Conservation (phyloP, 2,113 vertebrate genomes). For the Peucedramus taeniatus region DNA sequence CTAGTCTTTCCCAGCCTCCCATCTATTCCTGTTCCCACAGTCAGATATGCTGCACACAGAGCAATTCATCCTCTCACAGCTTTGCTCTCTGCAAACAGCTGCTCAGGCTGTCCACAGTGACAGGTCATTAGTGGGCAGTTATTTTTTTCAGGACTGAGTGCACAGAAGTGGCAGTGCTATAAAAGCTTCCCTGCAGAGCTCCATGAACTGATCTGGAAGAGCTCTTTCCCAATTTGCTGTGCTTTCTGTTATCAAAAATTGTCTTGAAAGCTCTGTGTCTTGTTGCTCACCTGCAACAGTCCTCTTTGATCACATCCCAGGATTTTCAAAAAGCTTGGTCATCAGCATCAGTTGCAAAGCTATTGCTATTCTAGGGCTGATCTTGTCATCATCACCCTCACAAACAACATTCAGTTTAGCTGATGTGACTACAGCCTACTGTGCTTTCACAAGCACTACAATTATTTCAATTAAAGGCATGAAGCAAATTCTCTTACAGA, state of each 20-base stretch:
- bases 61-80: constrained; percentile 36
- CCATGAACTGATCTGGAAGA: neutral
- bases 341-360: neutral
- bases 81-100: constrained; percentile 27
- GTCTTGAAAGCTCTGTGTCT: neutral
- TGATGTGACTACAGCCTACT: neutral
- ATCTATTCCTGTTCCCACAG: constrained; percentile 58
- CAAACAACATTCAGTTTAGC: constrained; percentile 12
- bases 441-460: neutral
- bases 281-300: neutral
- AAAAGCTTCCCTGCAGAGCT: neutral
- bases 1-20: neutral
- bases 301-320: neutral
- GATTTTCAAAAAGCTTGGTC: neutral
- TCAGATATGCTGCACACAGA: constrained; percentile 11
- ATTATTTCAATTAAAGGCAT: neutral
- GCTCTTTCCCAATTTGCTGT: neutral
- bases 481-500: neutral
- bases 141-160: neutral
- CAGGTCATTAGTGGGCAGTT: constrained; percentile 51
- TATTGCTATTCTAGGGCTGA: neutral
- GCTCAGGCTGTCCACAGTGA: constrained; percentile 21
- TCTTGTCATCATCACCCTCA: neutral
- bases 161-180: neutral
- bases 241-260: constrained; percentile 1